Evolutionary conservation across 2,797 vertebrate genomes (phyloP).

Genomic region (Enteromius paludinosus): DNA sequence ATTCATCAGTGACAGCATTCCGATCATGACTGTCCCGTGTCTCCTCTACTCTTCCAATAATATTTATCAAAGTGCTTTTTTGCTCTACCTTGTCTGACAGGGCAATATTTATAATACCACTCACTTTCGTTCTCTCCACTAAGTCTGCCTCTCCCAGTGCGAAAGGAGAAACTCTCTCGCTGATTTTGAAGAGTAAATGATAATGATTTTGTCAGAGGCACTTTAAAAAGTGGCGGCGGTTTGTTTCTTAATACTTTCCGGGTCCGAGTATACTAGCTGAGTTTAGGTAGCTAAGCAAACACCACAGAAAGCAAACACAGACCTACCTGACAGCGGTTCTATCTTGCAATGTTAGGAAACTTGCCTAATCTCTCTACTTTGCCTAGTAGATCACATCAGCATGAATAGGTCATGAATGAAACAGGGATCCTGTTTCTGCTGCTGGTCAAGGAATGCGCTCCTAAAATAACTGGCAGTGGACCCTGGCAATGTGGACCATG

Average conservation of each 20-base stretch:
- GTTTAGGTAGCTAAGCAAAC: constrained; percentile 37
- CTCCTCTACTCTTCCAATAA: constrained; percentile 63
- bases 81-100: constrained; percentile 55
- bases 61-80: constrained; percentile 60
- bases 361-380: constrained; percentile 30
- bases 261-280: background rate
- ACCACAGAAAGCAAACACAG: constrained; percentile 43
- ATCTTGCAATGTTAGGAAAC: constrained; percentile 33
- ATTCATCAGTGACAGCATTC: constrained; percentile 67
- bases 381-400: constrained; percentile 18
- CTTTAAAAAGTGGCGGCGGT: constrained; percentile 3
- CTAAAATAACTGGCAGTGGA: constrained; percentile 51
- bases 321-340: constrained; percentile 19
- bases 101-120: constrained; percentile 58
- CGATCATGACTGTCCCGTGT: constrained; percentile 62
- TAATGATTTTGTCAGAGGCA: constrained; percentile 29
- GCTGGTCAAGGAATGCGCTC: constrained; percentile 50
- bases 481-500: constrained; percentile 66
- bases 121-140: constrained; percentile 40
- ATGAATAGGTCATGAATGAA: constrained; percentile 47
- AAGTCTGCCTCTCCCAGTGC: background rate
- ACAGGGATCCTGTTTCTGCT: constrained; percentile 42
- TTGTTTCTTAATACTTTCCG: background rate
- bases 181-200: constrained; percentile 27
- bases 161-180: constrained; percentile 25